Conservation (phyloP, 2,888 invertebrate species). For the Epirrita christyi region DNA sequence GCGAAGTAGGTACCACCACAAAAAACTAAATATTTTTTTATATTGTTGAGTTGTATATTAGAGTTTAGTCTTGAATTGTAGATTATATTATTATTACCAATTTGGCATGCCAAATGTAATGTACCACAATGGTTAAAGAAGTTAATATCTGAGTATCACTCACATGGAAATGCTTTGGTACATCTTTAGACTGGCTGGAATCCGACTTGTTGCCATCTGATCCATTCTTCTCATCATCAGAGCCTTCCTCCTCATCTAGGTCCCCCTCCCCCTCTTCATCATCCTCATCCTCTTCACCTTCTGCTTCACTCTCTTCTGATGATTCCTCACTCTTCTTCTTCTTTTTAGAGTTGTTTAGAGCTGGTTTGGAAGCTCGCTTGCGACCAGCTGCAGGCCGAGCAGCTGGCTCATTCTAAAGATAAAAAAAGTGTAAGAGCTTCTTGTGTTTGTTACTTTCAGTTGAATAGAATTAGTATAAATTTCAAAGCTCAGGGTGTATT, state of each 20-base stretch:
- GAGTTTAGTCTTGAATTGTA: too few relatives aligned
- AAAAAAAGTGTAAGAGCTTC: background rate
- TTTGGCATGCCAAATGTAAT: too few relatives aligned
- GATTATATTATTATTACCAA: too few relatives aligned
- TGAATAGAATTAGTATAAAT: background rate
- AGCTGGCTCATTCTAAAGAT: constrained; percentile 64
- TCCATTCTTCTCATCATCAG: constrained; percentile 81
- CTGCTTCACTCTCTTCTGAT: constrained; percentile 76
- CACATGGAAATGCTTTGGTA: constrained; percentile 84
- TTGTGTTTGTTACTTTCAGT: background rate
- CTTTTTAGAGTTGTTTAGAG: constrained; percentile 74
- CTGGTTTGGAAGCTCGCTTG: constrained; percentile 64
- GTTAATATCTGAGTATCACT: constrained; percentile 36
- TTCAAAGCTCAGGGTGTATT: background rate
- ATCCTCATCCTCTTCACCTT: constrained; percentile 71
- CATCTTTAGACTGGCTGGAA: constrained; percentile 82
- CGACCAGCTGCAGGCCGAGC: constrained; percentile 60
- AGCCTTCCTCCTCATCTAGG: constrained; percentile 78
- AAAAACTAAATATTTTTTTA: too few relatives aligned
- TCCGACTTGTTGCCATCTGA: constrained; percentile 82
- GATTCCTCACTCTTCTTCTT: constrained; percentile 74
- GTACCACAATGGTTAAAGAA: too few relatives aligned
- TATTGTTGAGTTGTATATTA: too few relatives aligned
- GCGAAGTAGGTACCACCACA: too few relatives aligned
- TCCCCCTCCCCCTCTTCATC: constrained; percentile 78